Conservation (phyloP, 2,797 vertebrate genomes). For the Sebastes alutus region DNA sequence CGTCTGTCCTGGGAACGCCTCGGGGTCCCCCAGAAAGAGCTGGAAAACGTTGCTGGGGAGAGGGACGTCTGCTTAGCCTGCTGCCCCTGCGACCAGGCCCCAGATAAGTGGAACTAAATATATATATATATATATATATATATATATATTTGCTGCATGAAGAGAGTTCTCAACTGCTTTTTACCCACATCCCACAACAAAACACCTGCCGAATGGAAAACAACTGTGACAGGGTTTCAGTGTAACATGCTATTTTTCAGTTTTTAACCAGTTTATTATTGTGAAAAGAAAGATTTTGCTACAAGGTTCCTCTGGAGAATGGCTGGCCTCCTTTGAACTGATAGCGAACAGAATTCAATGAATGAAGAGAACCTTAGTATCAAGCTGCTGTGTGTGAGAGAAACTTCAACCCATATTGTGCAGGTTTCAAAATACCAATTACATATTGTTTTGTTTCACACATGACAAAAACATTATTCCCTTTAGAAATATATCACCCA, state of each 20-base stretch:
- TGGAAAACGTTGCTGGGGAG: no score
- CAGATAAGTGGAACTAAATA: no score
- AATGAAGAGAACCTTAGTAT: not conserved
- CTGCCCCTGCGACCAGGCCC: no score
- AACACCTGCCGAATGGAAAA: not conserved
- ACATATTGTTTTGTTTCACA: not conserved
- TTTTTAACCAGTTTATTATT: not conserved
- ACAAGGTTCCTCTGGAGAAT: not conserved
- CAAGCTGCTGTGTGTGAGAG: no score
- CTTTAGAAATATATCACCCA: not conserved
- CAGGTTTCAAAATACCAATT: not conserved
- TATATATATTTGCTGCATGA: no score
- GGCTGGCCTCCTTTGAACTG: not conserved
- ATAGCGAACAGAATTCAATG: not conserved
- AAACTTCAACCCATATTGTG: not conserved
- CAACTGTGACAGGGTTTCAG: not conserved
- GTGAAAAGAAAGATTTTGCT: not conserved
- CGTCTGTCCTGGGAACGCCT: no score
- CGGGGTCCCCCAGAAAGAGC: no score
- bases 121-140: no score
- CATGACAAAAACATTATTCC: not conserved
- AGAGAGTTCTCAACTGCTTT: not conserved
- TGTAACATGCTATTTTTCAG: not conserved
- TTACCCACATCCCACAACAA: not conserved
- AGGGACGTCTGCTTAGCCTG: no score